A percentile compares a stretch with the other conserved stretches of the same genome.
phyloP scores from a whole-genome alignment of 2,113 vertebrate species.

The Budorcas taxicolor region DNA sequence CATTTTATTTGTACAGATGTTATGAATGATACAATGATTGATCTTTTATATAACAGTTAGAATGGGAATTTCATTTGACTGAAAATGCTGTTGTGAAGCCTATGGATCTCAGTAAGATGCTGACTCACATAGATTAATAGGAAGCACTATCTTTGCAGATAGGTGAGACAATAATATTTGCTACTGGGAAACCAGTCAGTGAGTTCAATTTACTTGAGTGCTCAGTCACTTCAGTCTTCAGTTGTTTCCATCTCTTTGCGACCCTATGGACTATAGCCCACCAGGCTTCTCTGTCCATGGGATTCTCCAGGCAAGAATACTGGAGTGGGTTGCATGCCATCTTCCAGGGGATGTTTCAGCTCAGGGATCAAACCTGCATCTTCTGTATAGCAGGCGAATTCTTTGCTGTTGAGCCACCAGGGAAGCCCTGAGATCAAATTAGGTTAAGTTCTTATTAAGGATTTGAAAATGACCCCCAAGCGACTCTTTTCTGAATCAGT shows the following conservation, averaged over 20 bases:
- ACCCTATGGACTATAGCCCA: not conserved
- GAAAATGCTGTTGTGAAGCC: conserved; percentile 53
- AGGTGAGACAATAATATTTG: not conserved
- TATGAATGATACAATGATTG: conserved; percentile 39
- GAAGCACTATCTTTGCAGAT: not conserved
- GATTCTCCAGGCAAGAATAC: not conserved
- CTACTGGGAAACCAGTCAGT: not conserved
- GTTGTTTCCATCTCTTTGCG: not conserved
- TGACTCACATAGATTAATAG: not conserved
- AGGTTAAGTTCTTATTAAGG: not conserved
- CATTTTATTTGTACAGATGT: conserved; percentile 57
- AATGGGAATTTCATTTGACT: conserved; percentile 46
- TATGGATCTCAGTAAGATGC: conserved; percentile 32
- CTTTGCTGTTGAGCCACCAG: not conserved
- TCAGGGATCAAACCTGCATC: not conserved
- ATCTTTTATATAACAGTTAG: conserved; percentile 46
- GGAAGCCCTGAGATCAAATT: not conserved
- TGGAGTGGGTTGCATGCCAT: not conserved
- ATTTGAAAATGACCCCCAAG: not conserved
- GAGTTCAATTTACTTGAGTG: not conserved
- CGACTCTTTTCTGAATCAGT: not conserved
- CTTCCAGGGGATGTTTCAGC: not conserved
- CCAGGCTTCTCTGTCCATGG: not conserved
- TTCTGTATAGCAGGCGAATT: not conserved
- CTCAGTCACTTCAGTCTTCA: not conserved